phyloP scores from a whole-genome alignment of 2,113 vertebrate species.

The Cricetomys ansorgei region DNA sequence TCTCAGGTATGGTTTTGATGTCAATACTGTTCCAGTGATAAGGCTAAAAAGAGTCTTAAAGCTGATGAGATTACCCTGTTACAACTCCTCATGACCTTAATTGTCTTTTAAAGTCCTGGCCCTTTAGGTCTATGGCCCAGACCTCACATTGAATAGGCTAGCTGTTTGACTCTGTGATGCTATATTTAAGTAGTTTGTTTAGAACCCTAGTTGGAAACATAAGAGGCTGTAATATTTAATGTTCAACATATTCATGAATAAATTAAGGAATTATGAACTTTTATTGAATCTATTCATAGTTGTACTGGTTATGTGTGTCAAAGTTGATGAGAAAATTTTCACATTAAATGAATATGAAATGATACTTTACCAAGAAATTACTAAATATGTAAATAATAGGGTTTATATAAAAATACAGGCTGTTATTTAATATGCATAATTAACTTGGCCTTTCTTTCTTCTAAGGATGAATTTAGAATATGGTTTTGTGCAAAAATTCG shows the following conservation, averaged over 20 bases:
- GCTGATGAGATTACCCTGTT: background rate
- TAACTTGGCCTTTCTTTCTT: constrained; percentile 38
- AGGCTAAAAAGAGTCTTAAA: background rate
- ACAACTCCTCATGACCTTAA: background rate
- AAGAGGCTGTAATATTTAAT: constrained; percentile 8
- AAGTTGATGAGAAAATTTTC: constrained; percentile 36
- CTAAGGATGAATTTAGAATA: constrained; percentile 95
- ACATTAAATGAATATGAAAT: background rate
- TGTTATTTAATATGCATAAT: background rate
- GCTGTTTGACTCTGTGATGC: background rate
- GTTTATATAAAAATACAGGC: background rate
- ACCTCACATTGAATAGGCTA: background rate
- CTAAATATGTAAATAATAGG: constrained; percentile 38
- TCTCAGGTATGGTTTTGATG: constrained; percentile 18
- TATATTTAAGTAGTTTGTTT: background rate
- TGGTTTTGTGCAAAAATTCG: constrained; percentile 98
- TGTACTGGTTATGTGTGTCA: background rate
- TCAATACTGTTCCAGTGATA: background rate
- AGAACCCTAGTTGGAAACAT: constrained; percentile 6
- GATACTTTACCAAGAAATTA: constrained; percentile 6
- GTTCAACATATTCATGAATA: background rate
- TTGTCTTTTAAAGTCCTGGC: background rate
- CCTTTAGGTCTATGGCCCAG: background rate
- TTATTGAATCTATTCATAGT: background rate
- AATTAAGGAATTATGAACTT: constrained; percentile 46